Conservation (phyloP, 1,140 invertebrate species). For the Elysia chlorotica region DNA sequence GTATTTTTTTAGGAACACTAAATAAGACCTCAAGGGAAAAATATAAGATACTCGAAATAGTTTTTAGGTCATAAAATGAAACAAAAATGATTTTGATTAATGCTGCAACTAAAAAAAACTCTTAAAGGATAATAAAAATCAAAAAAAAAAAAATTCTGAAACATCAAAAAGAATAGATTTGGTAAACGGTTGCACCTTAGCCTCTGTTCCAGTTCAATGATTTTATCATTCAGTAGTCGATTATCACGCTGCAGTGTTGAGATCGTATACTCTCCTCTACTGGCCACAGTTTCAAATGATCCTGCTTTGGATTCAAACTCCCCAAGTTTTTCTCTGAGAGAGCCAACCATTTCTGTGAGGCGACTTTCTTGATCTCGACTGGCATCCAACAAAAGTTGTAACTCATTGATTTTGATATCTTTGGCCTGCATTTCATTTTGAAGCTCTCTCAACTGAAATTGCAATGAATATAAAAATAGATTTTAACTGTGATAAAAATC, state of each 20-base stretch:
- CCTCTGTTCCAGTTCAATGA: constrained; percentile 55
- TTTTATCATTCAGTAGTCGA: constrained; percentile 48
- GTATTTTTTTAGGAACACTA: no score
- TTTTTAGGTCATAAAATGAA: no score
- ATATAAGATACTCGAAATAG: no score
- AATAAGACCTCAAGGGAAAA: no score
- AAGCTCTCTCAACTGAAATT: constrained; percentile 42
- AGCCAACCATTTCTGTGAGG: constrained; percentile 41
- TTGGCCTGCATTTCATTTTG: constrained; percentile 51
- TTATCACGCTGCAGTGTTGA: constrained; percentile 54
- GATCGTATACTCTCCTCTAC: constrained; percentile 56
- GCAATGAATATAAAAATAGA: background rate
- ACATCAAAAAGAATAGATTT: background rate
- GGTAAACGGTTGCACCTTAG: constrained; percentile 41
- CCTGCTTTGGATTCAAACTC: constrained; percentile 53
- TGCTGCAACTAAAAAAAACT: no score
- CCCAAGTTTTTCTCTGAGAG: constrained; percentile 44
- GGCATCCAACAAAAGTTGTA: constrained; percentile 47
- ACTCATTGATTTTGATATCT: constrained; percentile 55
- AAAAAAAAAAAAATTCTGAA: background rate
- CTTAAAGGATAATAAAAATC: no score
- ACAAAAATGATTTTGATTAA: no score
- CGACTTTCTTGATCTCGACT: constrained; percentile 48
- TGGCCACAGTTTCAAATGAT: constrained; percentile 49
- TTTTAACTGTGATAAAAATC: no score